Base-by-base conservation (phyloP, 1,140 invertebrate species). In the Drosophila carrolli region DNA sequence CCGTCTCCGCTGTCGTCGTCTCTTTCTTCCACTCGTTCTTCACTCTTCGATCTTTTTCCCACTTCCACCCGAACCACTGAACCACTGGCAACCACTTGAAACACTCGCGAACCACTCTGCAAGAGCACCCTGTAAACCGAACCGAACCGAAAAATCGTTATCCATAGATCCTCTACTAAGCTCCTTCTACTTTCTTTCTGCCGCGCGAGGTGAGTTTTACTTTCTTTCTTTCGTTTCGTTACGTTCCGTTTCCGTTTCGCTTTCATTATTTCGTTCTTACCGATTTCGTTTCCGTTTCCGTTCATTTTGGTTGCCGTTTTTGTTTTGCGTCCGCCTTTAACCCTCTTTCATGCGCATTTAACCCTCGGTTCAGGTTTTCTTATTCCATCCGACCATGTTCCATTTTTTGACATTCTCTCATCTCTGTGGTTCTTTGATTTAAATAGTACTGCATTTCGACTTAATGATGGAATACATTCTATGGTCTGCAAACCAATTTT, bases 151-250 rank as follows among this genome's bases (percentile, higher is more conserved):
- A 47, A 62, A 14, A 38, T 14, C 44, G 32, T n/a, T 23, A 27
- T 38, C 37, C 14, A 46, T 68, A 66, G 27, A 50, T 37, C 38
- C 37, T 50, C 71, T 74, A 65, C 70, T 55, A 62, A 75, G 72
- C 75, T 67, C 54, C 75, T 70, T 75, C 77, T 74, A 75, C 55
- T 70, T 77, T 78, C 50, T 62, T 70, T 78, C 66, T 48, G 68
- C 44, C 66, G 53, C 59, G 74, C 32, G 80, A 85, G 82, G 82
- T 85, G 82, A 85, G 82, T 85, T 84, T 83, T 67, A 71, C 70
- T 81, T 48, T 44, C 43, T 78, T 82, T 75, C 46, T 60, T 76
- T 72, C 46, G 40, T 73, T 50, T 40, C 23, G 35, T 61, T 72
- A 23, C 29, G 29, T 32, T 29, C 43, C 35, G 53, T 73, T 73